Evolutionary conservation across 2,888 invertebrate species (phyloP).

Genomic region (Cancer borealis): DNA sequence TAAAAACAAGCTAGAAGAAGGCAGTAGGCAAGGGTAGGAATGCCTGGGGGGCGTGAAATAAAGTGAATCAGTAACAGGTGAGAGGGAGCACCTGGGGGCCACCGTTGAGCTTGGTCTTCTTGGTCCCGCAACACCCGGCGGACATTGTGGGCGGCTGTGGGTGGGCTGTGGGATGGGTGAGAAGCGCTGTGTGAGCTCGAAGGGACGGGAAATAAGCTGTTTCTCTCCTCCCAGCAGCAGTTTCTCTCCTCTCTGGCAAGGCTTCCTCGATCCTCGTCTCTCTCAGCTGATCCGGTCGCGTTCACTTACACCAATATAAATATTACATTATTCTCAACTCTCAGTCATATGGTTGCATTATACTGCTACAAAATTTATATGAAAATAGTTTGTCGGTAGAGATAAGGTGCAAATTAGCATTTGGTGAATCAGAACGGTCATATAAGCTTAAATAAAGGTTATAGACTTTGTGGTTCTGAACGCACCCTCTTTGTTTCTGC

Average conservation of each 20-base stretch:
- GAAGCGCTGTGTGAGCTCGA: conserved; percentile 59
- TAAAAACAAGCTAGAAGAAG: not conserved
- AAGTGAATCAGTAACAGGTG: conserved; percentile 11
- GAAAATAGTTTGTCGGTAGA: not conserved
- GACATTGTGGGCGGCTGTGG: conserved; percentile 84
- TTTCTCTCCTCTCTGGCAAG: conserved; percentile 52
- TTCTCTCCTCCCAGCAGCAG: conserved; percentile 55
- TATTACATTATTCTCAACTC: conserved; percentile 56
- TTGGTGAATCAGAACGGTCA: not conserved
- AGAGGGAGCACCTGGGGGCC: conserved; percentile 67
- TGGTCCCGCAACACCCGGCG: conserved; percentile 94
- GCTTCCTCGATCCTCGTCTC: conserved; percentile 54
- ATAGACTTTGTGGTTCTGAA: conserved; percentile 30
- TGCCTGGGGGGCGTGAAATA: not conserved
- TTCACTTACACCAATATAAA: conserved; percentile 63
- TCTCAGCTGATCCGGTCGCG: conserved; percentile 68
- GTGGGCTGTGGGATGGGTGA: conserved; percentile 57
- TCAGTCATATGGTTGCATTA: not conserved
- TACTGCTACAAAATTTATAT: not conserved
- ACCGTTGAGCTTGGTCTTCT: conserved; percentile 91
- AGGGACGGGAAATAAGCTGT: conserved; percentile 59
- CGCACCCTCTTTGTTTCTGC: conserved; percentile 72
- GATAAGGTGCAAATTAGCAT: not conserved
- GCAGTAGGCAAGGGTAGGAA: not conserved
- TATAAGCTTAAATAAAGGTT: conserved; percentile 16